A percentile compares a stretch with the other conserved stretches of the same genome.
These are phyloP conservation scores for Micronycteris hirsuta DNA, from an alignment of 2,113 vertebrate species.

Conservation along the genomic window DNA sequence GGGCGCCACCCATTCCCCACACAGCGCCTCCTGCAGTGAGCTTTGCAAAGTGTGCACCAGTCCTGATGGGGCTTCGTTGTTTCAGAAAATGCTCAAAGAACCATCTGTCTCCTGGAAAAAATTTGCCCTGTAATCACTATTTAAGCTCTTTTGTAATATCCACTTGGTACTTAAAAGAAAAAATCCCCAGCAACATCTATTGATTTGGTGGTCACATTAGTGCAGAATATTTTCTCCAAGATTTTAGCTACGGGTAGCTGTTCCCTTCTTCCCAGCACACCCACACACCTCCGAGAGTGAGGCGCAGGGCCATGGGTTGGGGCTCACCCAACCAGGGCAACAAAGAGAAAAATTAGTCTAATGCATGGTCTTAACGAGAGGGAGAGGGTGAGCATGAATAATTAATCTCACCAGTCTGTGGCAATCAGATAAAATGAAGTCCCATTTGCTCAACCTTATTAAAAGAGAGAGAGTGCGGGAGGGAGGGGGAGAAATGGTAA, in stretches of 20 bases:
- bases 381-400: slow-evolving; percentile 82
- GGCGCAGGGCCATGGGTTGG: slow-evolving; percentile 52
- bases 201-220: slow-evolving; percentile 29
- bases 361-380: slow-evolving; percentile 83
- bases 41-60: not conserved
- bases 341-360: slow-evolving; percentile 83
- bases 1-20: fast-evolving
- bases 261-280: not conserved
- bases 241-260: not conserved
- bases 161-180: not conserved
- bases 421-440: slow-evolving; percentile 85
- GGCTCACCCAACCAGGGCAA: slow-evolving; percentile 57
- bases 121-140: not conserved
- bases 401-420: slow-evolving; percentile 82
- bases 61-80: not conserved
- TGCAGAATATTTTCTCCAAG: slow-evolving; percentile 14
- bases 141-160: not conserved
- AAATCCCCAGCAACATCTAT: not conserved
- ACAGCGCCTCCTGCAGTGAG: too few relatives aligned
- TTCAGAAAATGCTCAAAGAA: not conserved
- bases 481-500: slow-evolving; percentile 74
- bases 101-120: not conserved
- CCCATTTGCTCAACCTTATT: slow-evolving; percentile 88
- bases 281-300: slow-evolving; percentile 48
- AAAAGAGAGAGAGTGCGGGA: slow-evolving; percentile 79